A percentile compares a stretch with the other conserved stretches of the same genome.
These are phyloP conservation scores for Drosophila suzukii DNA, from an alignment of 1,140 invertebrate genomes.

Conservation along the genomic window DNA sequence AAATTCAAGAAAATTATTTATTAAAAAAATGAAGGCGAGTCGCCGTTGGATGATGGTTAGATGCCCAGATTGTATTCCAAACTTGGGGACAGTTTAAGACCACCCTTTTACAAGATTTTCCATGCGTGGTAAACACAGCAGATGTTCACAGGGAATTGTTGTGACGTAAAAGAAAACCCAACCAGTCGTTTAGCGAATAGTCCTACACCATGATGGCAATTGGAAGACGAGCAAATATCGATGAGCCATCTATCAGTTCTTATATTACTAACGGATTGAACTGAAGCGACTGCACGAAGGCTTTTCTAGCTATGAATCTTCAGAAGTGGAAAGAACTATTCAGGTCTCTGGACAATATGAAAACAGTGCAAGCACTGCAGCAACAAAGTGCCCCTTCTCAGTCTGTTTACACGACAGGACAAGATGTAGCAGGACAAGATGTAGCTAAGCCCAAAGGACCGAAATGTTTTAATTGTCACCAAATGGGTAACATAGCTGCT, in stretches of 20 bases:
- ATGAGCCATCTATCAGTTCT: neutral
- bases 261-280: too few relatives aligned
- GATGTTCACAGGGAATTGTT: neutral
- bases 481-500: too few relatives aligned
- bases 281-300: too few relatives aligned
- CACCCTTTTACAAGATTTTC: neutral
- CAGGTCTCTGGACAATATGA: neutral
- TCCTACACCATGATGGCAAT: neutral
- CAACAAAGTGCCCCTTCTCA: neutral
- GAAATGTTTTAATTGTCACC: too few relatives aligned
- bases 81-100: neutral
- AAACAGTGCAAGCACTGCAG: neutral
- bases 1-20: too few relatives aligned
- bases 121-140: neutral
- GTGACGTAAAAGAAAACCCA: neutral
- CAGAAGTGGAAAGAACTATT: neutral
- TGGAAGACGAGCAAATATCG: neutral
- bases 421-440: too few relatives aligned
- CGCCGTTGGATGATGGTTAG: too few relatives aligned
- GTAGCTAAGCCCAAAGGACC: too few relatives aligned
- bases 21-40: too few relatives aligned
- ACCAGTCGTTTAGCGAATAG: neutral
- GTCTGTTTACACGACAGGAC: too few relatives aligned
- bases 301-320: neutral
- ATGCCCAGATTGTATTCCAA: neutral